Percentiles rank a stretch among this genome's conserved stretches.
phyloP scores from a whole-genome alignment of 2,888 invertebrate species.

The Epinotia ramella region DNA sequence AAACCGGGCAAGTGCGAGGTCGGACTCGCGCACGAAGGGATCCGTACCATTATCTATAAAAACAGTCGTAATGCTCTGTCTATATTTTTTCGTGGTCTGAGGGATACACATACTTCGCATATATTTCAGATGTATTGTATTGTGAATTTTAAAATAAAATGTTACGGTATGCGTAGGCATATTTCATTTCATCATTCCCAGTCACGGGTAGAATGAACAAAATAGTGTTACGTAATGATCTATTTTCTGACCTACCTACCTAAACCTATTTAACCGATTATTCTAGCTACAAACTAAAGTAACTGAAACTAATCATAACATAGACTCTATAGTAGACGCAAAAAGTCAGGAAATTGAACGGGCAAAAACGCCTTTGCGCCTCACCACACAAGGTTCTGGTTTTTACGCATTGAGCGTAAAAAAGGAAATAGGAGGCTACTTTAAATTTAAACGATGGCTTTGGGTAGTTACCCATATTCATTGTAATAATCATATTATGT shows the following conservation, averaged over 20 bases:
- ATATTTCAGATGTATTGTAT: neutral
- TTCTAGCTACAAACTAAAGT: slow-evolving; percentile 13
- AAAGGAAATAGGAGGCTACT: neutral
- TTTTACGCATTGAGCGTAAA: neutral
- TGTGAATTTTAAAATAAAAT: neutral
- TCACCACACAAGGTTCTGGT: slow-evolving; percentile 8
- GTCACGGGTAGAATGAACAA: neutral
- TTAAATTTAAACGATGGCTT: neutral
- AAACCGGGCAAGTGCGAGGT: too few species aligned
- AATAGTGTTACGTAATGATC: neutral
- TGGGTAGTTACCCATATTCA: neutral
- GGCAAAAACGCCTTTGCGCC: slow-evolving; percentile 25
- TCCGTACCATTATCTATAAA: too few species aligned
- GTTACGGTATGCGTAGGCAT: neutral
- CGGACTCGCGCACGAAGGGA: too few species aligned
- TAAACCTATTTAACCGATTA: slow-evolving; percentile 19
- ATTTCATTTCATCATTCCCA: neutral
- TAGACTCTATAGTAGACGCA: slow-evolving; percentile 20
- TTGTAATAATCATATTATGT: too few species aligned
- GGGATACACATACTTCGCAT: too few species aligned
- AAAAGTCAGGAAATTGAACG: slow-evolving; percentile 37
- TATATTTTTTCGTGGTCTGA: too few species aligned
- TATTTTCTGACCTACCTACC: neutral
- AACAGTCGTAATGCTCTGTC: too few species aligned
- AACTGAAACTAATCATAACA: slow-evolving; percentile 43